Evolutionary conservation across 2,113 vertebrate species (phyloP).

Genomic region (Anolis sagrei): DNA sequence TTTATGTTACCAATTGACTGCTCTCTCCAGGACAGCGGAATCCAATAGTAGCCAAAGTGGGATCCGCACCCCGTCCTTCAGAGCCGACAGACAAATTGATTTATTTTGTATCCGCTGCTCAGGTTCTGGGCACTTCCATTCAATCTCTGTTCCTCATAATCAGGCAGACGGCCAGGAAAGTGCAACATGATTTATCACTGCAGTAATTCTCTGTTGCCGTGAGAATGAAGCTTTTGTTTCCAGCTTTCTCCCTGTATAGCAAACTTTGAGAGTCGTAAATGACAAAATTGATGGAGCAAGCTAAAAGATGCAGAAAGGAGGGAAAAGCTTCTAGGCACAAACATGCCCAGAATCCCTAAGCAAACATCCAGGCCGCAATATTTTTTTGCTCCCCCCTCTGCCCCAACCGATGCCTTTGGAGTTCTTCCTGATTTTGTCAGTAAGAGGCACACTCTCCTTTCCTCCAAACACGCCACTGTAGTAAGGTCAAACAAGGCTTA

Average conservation of each 20-base stretch:
- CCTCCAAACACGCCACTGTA: neutral
- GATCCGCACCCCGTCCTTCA: neutral
- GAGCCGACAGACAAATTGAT: slow-evolving; percentile 11
- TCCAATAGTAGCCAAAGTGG: neutral
- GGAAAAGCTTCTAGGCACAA: neutral
- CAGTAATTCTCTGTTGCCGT: slow-evolving; percentile 16
- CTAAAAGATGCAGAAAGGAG: neutral
- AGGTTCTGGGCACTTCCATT: slow-evolving; percentile 31
- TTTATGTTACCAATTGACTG: neutral
- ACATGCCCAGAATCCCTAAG: neutral
- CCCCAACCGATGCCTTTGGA: neutral
- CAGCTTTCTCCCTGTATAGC: neutral
- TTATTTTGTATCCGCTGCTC: slow-evolving; percentile 32
- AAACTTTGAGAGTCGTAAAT: slow-evolving; percentile 23
- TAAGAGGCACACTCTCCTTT: neutral
- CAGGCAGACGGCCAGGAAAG: slow-evolving; percentile 23
- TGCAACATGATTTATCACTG: slow-evolving; percentile 33
- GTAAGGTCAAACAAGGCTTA: neutral
- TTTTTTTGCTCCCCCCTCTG: too few species aligned
- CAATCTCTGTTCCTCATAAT: slow-evolving; percentile 36
- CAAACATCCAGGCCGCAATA: neutral
- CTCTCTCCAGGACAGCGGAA: neutral
- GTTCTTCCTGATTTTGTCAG: neutral
- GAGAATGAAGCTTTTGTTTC: slow-evolving; percentile 37
- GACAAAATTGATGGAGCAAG: slow-evolving; percentile 25